These are phyloP conservation scores for Poecilia latipinna DNA, from an alignment of 2,113 vertebrate genomes.

Conservation along the genomic window DNA sequence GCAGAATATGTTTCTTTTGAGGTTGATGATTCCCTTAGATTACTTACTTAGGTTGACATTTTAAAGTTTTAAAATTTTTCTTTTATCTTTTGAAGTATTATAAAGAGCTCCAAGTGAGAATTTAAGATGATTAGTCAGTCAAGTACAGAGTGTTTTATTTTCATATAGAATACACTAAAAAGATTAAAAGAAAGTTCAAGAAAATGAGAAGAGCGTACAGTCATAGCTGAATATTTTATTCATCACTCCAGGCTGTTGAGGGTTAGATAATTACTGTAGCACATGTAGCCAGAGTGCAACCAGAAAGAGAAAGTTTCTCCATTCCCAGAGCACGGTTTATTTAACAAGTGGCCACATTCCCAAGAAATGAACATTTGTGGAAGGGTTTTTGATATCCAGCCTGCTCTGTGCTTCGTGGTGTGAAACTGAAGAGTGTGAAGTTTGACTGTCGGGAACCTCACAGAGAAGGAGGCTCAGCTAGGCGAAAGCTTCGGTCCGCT, in stretches of 20 bases:
- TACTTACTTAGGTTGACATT: background rate
- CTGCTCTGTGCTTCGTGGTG: conserved; percentile 30
- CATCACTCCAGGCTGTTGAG: conserved; percentile 41
- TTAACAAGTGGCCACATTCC: conserved; percentile 37
- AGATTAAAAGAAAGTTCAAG: conserved; percentile 48
- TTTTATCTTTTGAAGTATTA: conserved; percentile 6
- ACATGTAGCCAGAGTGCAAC: conserved; percentile 43
- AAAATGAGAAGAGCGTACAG: conserved; percentile 40
- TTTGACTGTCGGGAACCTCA: conserved; percentile 31
- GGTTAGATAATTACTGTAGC: conserved; percentile 47
- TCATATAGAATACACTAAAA: conserved; percentile 39
- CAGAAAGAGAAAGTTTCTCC: conserved; percentile 34
- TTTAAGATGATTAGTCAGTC: conserved; percentile 40
- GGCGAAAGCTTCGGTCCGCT: background rate
- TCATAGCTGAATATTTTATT: conserved; percentile 53
- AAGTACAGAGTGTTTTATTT: conserved; percentile 27
- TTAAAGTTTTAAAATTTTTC: background rate
- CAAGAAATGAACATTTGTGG: conserved; percentile 32
- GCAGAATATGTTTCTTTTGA: conserved; percentile 5
- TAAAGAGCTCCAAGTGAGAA: conserved; percentile 7
- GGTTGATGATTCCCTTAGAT: background rate
- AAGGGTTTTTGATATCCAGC: conserved; percentile 21
- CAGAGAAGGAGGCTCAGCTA: background rate
- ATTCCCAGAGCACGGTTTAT: conserved; percentile 25
- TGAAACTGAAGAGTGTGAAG: conserved; percentile 48